These are phyloP conservation scores for Trissolcus japonicus DNA, from an alignment of 2,888 invertebrate genomes.

Conservation along the genomic window DNA sequence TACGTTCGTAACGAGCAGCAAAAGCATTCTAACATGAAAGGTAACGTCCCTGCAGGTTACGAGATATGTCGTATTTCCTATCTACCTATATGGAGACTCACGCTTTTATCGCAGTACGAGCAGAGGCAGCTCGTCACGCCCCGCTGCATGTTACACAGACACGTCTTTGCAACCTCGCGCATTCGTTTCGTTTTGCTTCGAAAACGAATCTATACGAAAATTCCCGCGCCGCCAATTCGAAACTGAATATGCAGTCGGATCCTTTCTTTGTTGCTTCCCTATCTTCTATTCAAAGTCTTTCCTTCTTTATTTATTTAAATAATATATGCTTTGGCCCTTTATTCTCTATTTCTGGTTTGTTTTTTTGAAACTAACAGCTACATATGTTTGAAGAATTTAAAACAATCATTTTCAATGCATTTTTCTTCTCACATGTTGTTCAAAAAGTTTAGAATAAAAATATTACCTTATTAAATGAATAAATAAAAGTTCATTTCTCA, in stretches of 20 bases:
- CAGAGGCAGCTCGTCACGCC: slow-evolving; percentile 49
- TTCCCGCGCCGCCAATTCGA: slow-evolving; percentile 18
- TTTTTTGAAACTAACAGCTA: no score
- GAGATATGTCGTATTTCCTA: slow-evolving; percentile 53
- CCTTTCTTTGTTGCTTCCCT: neutral
- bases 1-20: slow-evolving; percentile 46
- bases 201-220: slow-evolving; percentile 40
- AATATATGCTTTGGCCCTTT: no score
- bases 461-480: no score
- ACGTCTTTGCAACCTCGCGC: slow-evolving; percentile 48
- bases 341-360: no score
- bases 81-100: slow-evolving; percentile 49
- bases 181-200: slow-evolving; percentile 40
- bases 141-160: slow-evolving; percentile 47
- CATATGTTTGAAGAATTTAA: no score
- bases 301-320: no score
- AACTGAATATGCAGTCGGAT: slow-evolving; percentile 11
- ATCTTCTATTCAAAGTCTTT: neutral
- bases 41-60: slow-evolving; percentile 52
- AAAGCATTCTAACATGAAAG: slow-evolving; percentile 48
- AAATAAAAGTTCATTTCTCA: no score
- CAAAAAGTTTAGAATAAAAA: no score
- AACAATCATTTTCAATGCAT: no score
- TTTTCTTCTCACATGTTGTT: no score
- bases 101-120: slow-evolving; percentile 49